Base-by-base conservation (phyloP, 2,797 vertebrate species). In the Chanos chanos region DNA sequence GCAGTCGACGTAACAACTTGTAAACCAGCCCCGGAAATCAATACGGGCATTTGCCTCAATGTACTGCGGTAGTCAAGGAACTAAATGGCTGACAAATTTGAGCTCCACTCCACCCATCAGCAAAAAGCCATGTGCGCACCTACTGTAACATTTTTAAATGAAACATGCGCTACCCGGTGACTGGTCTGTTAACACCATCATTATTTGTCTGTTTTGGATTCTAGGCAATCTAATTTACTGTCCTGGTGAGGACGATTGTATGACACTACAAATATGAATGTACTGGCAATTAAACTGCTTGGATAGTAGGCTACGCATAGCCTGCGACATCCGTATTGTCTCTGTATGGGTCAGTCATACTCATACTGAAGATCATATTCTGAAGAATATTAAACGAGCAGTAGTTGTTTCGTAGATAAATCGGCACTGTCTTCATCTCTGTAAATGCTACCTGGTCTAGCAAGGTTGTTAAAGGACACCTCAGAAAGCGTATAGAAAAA, bases 401-500 rank as follows among this genome's bases (percentile, higher is more conserved):
- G 16, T 40, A n/a, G n/a, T n/a, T n/a, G n/a, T n/a, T n/a, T n/a
- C n/a, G n/a, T n/a, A n/a, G n/a, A n/a, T n/a, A n/a, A n/a, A n/a
- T n/a, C 30, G 18, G n/a, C 15, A 37, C 27, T 22, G 21, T 45
- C 5, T 24, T 25, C 27, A 15, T 33, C 28, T 31, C 30, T 27
- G 8, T 6, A n/a, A 64, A 61, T n/a, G 34, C 62, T 62, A 65
- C 56, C 37, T 37, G 44, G 39, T 7, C 44, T 22, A 70, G 56
- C 81, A 83, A 83, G 82, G 81, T 76, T 84, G 84, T 56, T 13
- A 78, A 68, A 83, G 77, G 80, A 79, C 80, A 74, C 69, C 4
- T 16, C 39, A 68, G 66, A 37, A 40, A 24, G 24, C 8, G 52
- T 44, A 44, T 18, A 59, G 41, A 70, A 64, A 66, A 37, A 36